Evolutionary conservation across 2,797 vertebrate genomes (phyloP), one percentile per base, ranked within the genome.

Genomic region (Anas georgica): DNA sequence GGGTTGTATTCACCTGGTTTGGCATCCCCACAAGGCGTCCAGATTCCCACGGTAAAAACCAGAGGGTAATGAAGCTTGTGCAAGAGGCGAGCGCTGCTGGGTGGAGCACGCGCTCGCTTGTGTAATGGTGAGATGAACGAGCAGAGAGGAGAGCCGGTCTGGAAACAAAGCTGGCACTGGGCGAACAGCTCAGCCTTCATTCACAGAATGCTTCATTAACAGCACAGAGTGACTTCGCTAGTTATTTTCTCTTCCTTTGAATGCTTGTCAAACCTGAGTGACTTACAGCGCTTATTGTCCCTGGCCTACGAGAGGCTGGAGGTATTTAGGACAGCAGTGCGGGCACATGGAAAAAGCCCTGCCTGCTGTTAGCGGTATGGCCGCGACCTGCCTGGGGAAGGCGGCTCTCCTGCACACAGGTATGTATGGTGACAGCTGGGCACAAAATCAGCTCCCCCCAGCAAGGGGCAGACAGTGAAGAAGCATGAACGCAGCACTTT

Each of bases 21-120:
- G 91, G 87, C 96, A 94, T 69, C 83, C 43, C 66, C 75, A 69
- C 10, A 2, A 17, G 13, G 48, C 70, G 88, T 31, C 93, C 50
- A 16, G 39, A 92, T 97, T 96, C 95, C 94, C 95, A 97, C 92
- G 92, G 96, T 94, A 95, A 45, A 83, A 86, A 54, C 17, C 9
- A 2, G 68, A 50, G 66, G 69, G 73, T 3, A 89, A 85, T 86
- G 93, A 26, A 6, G 76, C 82, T 97, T 97, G 96, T 89, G 96
- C 89, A 95, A 95, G 88, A 95, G 84, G 73, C 0, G 15, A 91
- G 84, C 3, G 1, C 86, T 69, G 88, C 68, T 91, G 93, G 93
- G 95, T 83, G 94, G 93, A 94, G 91, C 59, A 0, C 41, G 77
- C 2, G 76, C 33, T 10, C 2, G 23, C 94, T 95, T 87, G 75